Evolutionary conservation across 2,113 vertebrate species (phyloP).

Genomic region (Gobius niger): DNA sequence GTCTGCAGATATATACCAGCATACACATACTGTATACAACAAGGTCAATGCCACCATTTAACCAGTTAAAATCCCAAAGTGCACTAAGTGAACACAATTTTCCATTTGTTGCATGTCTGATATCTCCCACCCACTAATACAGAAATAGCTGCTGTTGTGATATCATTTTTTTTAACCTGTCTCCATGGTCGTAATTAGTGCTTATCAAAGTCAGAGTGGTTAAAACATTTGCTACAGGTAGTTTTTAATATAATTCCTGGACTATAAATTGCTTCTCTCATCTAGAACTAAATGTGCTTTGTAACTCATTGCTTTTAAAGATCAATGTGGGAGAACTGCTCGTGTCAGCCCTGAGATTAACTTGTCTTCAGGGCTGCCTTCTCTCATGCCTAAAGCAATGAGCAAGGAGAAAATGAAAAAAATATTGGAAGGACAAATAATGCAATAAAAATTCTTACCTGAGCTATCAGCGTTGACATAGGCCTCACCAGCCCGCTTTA

Average conservation of each 20-base stretch:
- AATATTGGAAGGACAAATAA: neutral
- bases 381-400: neutral
- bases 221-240: neutral
- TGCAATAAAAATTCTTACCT: conserved; percentile 73
- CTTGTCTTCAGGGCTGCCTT: neutral
- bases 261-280: neutral
- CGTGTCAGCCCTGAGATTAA: conserved; percentile 1
- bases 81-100: too few relatives aligned
- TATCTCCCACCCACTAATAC: too few relatives aligned
- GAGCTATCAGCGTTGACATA: conserved; percentile 86
- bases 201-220: too few relatives aligned
- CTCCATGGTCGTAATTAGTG: too few relatives aligned
- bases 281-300: neutral
- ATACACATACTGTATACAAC: neutral
- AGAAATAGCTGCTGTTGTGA: too few relatives aligned
- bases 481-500: conserved; percentile 86
- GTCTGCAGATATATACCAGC: neutral
- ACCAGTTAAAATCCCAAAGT: too few relatives aligned
- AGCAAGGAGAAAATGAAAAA: neutral
- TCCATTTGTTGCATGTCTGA: too few relatives aligned
- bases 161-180: too few relatives aligned
- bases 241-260: neutral
- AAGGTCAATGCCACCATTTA: neutral
- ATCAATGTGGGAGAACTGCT: neutral
- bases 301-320: neutral